These are phyloP conservation scores for Sitobion miscanthi DNA, from an alignment of 1,140 invertebrate species.

Conservation along the genomic window DNA sequence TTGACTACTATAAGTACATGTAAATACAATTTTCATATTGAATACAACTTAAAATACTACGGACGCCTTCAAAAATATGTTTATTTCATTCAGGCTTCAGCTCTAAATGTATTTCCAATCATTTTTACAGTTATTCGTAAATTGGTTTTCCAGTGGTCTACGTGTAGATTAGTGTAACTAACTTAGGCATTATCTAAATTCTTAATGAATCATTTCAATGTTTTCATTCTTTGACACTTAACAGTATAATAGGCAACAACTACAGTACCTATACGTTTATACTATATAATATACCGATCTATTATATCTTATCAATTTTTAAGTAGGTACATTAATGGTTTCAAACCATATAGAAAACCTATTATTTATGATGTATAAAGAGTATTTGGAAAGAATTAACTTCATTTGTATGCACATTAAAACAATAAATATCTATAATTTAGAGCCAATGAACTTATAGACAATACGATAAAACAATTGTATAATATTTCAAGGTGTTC, in stretches of 20 bases:
- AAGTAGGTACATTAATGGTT: not conserved
- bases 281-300: not conserved
- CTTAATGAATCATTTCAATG: not conserved
- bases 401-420: not conserved
- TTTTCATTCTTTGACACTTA: not conserved
- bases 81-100: not conserved
- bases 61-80: not conserved
- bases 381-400: not conserved
- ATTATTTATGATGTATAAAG: conserved; percentile 2
- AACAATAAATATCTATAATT: not conserved
- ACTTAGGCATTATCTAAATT: not conserved
- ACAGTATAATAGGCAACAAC: not conserved
- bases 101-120: not conserved
- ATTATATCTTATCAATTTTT: not conserved
- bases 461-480: not conserved
- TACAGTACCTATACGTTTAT: not conserved
- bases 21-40: not conserved
- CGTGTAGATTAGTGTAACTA: not conserved
- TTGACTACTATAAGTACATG: not conserved
- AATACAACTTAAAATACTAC: not conserved
- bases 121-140: not conserved
- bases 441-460: not conserved
- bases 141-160: not conserved
- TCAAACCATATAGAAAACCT: not conserved
- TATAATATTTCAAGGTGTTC: not conserved